These are phyloP conservation scores for Syngnathus rostellatus DNA, from an alignment of 2,797 vertebrate genomes.

Conservation along the genomic window DNA sequence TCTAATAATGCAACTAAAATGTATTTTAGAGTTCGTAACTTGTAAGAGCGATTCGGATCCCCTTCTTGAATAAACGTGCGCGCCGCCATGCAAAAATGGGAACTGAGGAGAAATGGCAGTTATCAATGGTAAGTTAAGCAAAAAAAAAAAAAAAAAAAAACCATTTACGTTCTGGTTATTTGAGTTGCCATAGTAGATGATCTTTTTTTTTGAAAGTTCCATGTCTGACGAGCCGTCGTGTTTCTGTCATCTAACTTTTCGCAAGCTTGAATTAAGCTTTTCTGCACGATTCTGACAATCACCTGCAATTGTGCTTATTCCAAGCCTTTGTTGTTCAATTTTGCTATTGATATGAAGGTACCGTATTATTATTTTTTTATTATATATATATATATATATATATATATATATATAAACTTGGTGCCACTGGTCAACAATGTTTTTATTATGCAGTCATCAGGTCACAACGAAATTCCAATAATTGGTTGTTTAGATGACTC, in stretches of 20 bases:
- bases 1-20: not conserved
- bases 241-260: too few species aligned
- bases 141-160: not conserved
- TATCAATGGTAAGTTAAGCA: conserved; percentile 57
- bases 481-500: not conserved
- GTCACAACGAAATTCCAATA: not conserved
- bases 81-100: not conserved
- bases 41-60: not conserved
- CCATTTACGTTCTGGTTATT: not conserved
- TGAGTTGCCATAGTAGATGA: too few species aligned
- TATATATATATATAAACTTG: too few species aligned
- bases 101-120: conserved; percentile 57
- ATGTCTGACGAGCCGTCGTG: not conserved
- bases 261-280: not conserved
- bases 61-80: not conserved
- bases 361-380: not conserved
- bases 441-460: not conserved
- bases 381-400: too few species aligned
- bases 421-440: not conserved
- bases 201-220: not conserved
- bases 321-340: not conserved
- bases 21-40: not conserved
- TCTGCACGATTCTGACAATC: not conserved
- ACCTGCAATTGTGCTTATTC: not conserved
- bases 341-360: not conserved